Base-by-base conservation (phyloP, 2,888 invertebrate species). In the Dryocosmus kuriphilus region DNA sequence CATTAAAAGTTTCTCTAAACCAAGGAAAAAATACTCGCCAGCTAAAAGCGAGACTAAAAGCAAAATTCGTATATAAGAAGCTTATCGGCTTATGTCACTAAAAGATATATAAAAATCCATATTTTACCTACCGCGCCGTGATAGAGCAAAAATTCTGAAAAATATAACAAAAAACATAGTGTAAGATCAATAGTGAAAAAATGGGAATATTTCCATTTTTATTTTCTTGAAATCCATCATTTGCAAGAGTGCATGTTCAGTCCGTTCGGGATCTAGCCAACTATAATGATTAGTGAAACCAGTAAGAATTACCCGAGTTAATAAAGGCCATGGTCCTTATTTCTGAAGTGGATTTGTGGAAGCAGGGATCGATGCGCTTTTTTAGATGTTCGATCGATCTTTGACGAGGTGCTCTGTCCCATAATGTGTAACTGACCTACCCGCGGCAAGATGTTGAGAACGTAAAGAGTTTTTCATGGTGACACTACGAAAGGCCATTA, bases 401-500 rank as follows among this genome's bases (percentile, higher is more conserved):
- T 71, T 51, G 71, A 71, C 67, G 67, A 67, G 46, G 67, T 67
- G 46, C 46, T 67, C 67, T 46, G 27, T 41, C 41, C 38, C 65
- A 65, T 65, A 65, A 67, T 71, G 71, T 71, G 30, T 46, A 46
- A 27, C 71, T 71, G 51, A 71, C 71, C 71, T 71, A 71, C 71
- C 71, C 71, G n/a, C 27, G 46, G 71, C 71, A 71, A 46, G 71
- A 71, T n/a, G 51, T 71, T 71, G 30, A 30, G 71, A 16, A 30
- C 71, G 71, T 71, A 71, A 71, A 71, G 27, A 71, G 71, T 51
- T 71, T 71, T 71, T 71, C 71, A 61, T 75, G 61, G 38, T 41
- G 61, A 38, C 60, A 41, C 41, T 61, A 61, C 74, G 74, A 61
- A 71, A 67, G 41, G 67, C 27, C 46, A 51, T 71, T 71, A 51